Base-by-base conservation (phyloP, 1,140 invertebrate species). In the Telenomus remus region DNA sequence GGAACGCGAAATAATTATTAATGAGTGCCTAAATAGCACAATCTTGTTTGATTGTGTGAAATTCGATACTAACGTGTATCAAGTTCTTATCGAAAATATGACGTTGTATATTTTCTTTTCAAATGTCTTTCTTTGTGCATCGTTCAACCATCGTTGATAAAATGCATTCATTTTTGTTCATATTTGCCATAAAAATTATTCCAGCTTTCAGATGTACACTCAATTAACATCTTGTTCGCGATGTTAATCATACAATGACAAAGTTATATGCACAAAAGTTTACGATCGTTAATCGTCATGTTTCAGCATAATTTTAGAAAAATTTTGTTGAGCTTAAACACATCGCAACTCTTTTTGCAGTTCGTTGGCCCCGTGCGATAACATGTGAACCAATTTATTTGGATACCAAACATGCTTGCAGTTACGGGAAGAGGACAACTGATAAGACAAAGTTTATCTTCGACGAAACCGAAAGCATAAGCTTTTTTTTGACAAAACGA, bases 371-470 rank as follows among this genome's bases (percentile, higher is more conserved):
- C 19, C 74, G 34, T 14, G 46, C 43, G 68, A 72, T 77, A 72
- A 59, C 63, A 71, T 63, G 61, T 68, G 68, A 72, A 77, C 68
- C 74, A 77, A 77, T 77, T 77, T 77, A 77, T 77, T 77, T 77
- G 74, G 74, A 72, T 72, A 68, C 50, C 57, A 68, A 71, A 71
- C 74, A 77, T 53, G 48, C 55, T 11, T 63, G 27, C 19, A 27
- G 42, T 63, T 64, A 63, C 63, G 69, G 69, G 57, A 77, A 72
- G 68, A 61, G 64, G 64, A 72, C 63, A 69, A 69, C 68, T 72
- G 75, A 72, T 77, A 77, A 77, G 75, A 72, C 75, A 69, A 72
- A 64, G 68, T 77, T 77, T 77, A 77, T 77, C 75, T 77, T 72
- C 53, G 50, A 50, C 69, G 68, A 72, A 68, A 72, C 63, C 44